Percentiles rank a stretch among this genome's conserved stretches.
Conservation (phyloP, 1,140 invertebrate species). For the Tribolium madens region DNA sequence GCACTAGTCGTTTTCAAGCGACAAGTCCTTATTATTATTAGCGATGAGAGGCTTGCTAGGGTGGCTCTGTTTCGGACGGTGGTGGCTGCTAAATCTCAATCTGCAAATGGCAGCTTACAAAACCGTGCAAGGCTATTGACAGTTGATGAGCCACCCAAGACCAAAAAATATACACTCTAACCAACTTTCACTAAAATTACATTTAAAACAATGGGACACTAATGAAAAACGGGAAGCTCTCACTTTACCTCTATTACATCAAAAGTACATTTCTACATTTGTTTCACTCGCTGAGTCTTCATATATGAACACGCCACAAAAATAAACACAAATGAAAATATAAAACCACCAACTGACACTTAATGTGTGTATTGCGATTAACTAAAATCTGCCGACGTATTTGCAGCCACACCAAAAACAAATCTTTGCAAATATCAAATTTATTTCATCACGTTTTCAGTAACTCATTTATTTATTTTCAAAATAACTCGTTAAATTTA, state of each 20-base stretch:
- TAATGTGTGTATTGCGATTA: not conserved
- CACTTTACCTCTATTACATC: not conserved
- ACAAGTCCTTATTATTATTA: constrained; percentile 55
- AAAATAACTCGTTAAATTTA: not conserved
- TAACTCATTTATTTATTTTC: too few relatives aligned
- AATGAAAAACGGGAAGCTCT: too few relatives aligned
- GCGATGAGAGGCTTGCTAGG: constrained; percentile 40
- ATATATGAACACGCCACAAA: not conserved
- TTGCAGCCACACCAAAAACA: not conserved
- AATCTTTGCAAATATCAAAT: not conserved
- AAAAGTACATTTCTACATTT: not conserved
- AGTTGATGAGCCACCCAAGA: constrained; percentile 7
- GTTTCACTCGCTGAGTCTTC: not conserved
- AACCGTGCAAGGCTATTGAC: constrained; percentile 14
- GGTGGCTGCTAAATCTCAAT: constrained; percentile 50
- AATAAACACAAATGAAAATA: not conserved
- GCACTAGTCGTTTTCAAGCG: constrained; percentile 50
- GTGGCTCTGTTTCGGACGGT: constrained; percentile 48
- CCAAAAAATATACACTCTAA: constrained; percentile 5
- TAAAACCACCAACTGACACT: not conserved
- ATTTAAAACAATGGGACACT: not conserved
- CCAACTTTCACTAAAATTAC: not conserved
- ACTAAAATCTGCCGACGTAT: not conserved
- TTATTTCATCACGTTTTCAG: too few relatives aligned
- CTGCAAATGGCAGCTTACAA: constrained; percentile 48